These are phyloP conservation scores for Myotis findleyi DNA, from an alignment of 2,797 vertebrate species.

Conservation along the genomic window DNA sequence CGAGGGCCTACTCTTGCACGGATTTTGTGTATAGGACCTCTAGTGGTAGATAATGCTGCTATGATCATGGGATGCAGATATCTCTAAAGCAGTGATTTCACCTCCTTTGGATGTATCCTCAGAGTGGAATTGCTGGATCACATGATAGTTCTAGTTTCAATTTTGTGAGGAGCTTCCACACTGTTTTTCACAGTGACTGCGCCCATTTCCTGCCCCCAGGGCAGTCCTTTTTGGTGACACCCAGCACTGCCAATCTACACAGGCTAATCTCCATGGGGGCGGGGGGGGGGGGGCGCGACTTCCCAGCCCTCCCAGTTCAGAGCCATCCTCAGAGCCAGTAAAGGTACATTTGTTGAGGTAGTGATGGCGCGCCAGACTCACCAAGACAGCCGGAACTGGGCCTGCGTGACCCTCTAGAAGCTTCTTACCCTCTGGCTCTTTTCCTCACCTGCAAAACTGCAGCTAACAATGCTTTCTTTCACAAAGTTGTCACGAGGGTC, in stretches of 20 bases:
- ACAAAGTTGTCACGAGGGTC: neutral
- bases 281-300: neutral
- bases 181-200: neutral
- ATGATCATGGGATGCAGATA: neutral
- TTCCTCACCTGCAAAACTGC: neutral
- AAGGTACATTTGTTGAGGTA: neutral
- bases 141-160: neutral
- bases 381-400: neutral
- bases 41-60: neutral
- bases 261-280: neutral
- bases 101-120: neutral
- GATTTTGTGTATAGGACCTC: too few relatives aligned
- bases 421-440: slow-evolving; percentile 30
- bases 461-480: neutral
- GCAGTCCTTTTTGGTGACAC: neutral
- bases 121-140: neutral
- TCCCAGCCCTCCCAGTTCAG: neutral
- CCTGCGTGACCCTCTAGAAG: neutral
- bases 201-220: neutral
- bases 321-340: neutral
- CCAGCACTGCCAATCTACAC: neutral
- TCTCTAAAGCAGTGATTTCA: neutral
- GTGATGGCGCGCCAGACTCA: neutral
- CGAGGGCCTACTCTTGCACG: too few relatives aligned
- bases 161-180: neutral